Conservation (phyloP, 2,113 vertebrate species). For the Andinoacara biseriatus region DNA sequence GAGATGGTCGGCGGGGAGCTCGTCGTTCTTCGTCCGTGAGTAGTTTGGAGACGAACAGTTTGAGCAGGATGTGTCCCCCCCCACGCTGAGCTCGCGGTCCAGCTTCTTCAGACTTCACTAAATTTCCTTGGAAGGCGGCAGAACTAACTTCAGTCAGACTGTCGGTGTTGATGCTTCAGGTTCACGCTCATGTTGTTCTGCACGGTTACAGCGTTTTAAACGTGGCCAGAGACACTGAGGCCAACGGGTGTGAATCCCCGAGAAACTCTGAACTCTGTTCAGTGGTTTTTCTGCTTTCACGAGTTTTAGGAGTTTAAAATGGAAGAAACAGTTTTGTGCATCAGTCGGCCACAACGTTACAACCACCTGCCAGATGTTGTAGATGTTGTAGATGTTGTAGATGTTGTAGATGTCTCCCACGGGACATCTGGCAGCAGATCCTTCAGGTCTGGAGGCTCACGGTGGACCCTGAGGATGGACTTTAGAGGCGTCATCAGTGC, state of each 20-base stretch:
- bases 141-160: not conserved
- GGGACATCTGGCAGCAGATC: not conserved
- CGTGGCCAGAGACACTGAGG: not conserved
- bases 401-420: not conserved
- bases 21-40: not conserved
- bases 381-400: no score
- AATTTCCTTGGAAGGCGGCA: not conserved
- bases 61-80: not conserved
- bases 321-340: not conserved
- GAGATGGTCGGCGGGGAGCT: not conserved
- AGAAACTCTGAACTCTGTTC: not conserved
- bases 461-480: accelerated
- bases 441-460: not conserved
- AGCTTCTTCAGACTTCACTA: not conserved
- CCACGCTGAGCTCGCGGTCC: not conserved
- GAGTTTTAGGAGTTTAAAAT: not conserved
- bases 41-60: not conserved
- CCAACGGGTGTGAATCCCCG: not conserved
- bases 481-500: no score
- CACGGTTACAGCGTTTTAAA: not conserved
- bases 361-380: not conserved
- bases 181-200: not conserved
- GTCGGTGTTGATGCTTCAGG: not conserved
- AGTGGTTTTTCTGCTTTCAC: not conserved
- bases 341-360: not conserved